phyloP scores from a whole-genome alignment of 1,140 invertebrate genomes.

The Heliconius melpomene region DNA sequence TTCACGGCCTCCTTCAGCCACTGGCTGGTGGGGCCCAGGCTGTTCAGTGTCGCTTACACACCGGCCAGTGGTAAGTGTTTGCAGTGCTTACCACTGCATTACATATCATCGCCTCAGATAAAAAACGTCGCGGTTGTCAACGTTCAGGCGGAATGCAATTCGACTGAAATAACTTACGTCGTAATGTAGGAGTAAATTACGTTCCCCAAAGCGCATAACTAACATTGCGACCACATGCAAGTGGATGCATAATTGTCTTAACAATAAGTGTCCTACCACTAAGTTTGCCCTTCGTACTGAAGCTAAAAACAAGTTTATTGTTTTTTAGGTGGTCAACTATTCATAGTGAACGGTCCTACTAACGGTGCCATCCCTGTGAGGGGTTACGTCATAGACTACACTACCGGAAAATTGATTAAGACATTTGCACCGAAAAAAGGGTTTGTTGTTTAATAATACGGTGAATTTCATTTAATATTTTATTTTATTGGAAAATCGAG shows the following conservation, averaged over 20 bases:
- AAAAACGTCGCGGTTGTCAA: too few species aligned
- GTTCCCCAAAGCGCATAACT: too few species aligned
- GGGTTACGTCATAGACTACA: slow-evolving; percentile 86
- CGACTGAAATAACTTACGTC: too few species aligned
- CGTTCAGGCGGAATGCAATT: too few species aligned
- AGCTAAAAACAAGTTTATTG: not conserved
- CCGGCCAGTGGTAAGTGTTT: slow-evolving; percentile 52
- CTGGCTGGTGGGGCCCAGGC: slow-evolving; percentile 83
- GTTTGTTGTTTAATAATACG: not conserved
- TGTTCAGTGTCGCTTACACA: slow-evolving; percentile 88
- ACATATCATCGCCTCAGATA: too few species aligned
- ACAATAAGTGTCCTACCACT: too few species aligned
- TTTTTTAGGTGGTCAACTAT: slow-evolving; percentile 74
- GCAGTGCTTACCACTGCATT: too few species aligned
- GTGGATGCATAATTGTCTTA: too few species aligned
- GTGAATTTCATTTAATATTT: not conserved
- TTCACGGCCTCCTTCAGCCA: slow-evolving; percentile 83
- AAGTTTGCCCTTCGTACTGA: too few species aligned
- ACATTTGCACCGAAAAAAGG: slow-evolving; percentile 83
- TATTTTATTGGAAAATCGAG: too few species aligned
- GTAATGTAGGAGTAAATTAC: too few species aligned
- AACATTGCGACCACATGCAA: too few species aligned
- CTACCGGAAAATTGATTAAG: slow-evolving; percentile 81
- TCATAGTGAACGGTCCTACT: slow-evolving; percentile 80
- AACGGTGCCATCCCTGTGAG: slow-evolving; percentile 73